Percentiles rank a stretch among this genome's conserved stretches.
phyloP scores from a whole-genome alignment of 1,140 invertebrate species.

The Branchinecta lindahli region DNA sequence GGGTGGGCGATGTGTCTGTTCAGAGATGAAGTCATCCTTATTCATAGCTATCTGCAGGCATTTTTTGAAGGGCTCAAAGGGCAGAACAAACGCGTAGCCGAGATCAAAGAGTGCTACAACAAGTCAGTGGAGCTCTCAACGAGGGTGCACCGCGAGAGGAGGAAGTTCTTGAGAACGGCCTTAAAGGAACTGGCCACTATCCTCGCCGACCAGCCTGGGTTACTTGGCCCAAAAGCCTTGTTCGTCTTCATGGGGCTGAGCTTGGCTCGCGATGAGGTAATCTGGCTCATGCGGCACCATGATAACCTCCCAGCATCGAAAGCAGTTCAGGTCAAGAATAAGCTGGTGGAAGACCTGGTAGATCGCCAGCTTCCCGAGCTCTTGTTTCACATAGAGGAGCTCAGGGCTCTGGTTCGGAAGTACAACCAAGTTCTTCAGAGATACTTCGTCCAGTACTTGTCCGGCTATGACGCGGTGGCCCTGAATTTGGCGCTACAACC shows the following conservation, averaged over 20 bases:
- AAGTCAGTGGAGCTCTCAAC: slow-evolving; percentile 75
- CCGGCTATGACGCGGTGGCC: slow-evolving; percentile 84
- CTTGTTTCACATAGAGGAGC: slow-evolving; percentile 94
- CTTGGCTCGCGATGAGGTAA: slow-evolving; percentile 87
- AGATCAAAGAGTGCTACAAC: slow-evolving; percentile 86
- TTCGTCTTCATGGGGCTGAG: slow-evolving; percentile 91
- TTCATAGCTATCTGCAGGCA: slow-evolving; percentile 78
- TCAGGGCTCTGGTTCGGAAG: slow-evolving; percentile 63
- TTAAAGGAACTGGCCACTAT: slow-evolving; percentile 89
- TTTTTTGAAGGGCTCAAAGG: slow-evolving; percentile 94
- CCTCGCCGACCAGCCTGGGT: slow-evolving; percentile 90
- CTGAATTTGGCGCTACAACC: slow-evolving; percentile 82
- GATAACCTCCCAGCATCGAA: slow-evolving; percentile 67
- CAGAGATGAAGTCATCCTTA: slow-evolving; percentile 90
- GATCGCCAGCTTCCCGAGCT: slow-evolving; percentile 91
- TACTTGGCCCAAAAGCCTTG: slow-evolving; percentile 91
- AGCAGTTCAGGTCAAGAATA: slow-evolving; percentile 50
- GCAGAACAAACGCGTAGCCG: slow-evolving; percentile 74
- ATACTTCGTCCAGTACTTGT: slow-evolving; percentile 94
- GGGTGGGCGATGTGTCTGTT: slow-evolving; percentile 89
- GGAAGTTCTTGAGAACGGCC: slow-evolving; percentile 90
- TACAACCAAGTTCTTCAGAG: slow-evolving; percentile 93
- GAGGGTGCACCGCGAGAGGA: slow-evolving; percentile 74
- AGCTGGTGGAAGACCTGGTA: slow-evolving; percentile 71
- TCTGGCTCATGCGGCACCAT: slow-evolving; percentile 89